Percentiles rank a stretch among this genome's conserved stretches.
Conservation (phyloP, 2,888 invertebrate genomes). For the Hyles lineata region DNA sequence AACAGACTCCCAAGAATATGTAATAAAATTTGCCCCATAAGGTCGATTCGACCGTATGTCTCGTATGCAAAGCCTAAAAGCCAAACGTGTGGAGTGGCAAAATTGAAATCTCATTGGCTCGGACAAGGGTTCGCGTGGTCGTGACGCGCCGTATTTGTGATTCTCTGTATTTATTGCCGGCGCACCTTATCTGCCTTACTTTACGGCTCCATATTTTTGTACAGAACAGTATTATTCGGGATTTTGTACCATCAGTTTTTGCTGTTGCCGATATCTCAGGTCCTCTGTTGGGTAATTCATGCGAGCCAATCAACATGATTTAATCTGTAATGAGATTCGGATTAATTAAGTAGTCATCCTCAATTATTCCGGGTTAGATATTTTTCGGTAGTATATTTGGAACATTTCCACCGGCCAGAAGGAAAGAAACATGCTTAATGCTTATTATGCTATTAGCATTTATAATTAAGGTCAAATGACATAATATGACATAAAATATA, state of each 20-base stretch:
- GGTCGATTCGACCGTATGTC: constrained; percentile 29
- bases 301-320: background rate
- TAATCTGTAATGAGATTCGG: constrained; percentile 2
- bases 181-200: constrained; percentile 37
- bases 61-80: constrained; percentile 55
- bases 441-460: no score
- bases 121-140: constrained; percentile 47
- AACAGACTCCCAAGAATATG: background rate
- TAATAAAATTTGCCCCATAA: constrained; percentile 3
- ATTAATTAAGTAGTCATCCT: background rate
- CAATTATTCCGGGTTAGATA: background rate
- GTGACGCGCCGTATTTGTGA: constrained; percentile 40
- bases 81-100: constrained; percentile 62
- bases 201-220: constrained; percentile 31
- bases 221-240: constrained; percentile 7
- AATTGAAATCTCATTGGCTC: constrained; percentile 68
- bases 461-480: no score
- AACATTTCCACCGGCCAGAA: background rate
- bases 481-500: no score
- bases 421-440: no score
- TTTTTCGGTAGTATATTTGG: background rate
- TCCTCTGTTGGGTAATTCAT: background rate
- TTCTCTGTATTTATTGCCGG: constrained; percentile 44
- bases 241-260: constrained; percentile 4
- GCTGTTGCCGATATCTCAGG: background rate